These are phyloP conservation scores for Hermatobates lingyangjiaoensis DNA, from an alignment of 1,140 invertebrate species.

Conservation along the genomic window DNA sequence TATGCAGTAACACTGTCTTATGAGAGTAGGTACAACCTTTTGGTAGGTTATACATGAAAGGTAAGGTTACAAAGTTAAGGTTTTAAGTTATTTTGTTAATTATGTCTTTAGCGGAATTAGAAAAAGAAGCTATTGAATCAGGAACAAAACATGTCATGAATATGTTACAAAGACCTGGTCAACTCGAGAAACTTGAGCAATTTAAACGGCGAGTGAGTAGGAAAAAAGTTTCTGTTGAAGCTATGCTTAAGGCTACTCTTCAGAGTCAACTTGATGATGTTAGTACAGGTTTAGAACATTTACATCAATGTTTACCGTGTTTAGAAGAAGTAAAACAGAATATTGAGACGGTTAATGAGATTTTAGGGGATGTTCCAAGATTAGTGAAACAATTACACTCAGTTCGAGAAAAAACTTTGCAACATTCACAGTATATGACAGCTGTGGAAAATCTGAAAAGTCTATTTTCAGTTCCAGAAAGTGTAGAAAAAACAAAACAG, in stretches of 20 bases:
- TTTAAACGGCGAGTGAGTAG: constrained; percentile 58
- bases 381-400: constrained; percentile 60
- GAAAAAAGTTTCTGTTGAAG: constrained; percentile 88
- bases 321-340: constrained; percentile 45
- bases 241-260: constrained; percentile 93
- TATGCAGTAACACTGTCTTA: too few species aligned
- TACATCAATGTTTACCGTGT: constrained; percentile 65
- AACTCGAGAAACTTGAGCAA: constrained; percentile 87
- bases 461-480: constrained; percentile 93
- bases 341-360: constrained; percentile 37
- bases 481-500: constrained; percentile 81
- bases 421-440: constrained; percentile 87
- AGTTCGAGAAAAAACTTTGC: constrained; percentile 79
- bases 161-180: constrained; percentile 84
- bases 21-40: too few species aligned
- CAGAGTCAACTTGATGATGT: constrained; percentile 96
- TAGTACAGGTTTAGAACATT: constrained; percentile 74
- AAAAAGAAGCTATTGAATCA: constrained; percentile 62
- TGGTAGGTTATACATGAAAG: too few species aligned
- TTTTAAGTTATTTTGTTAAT: too few species aligned
- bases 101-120: constrained; percentile 36
- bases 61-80: too few species aligned
- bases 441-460: constrained; percentile 96
- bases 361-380: constrained; percentile 42
- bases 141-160: constrained; percentile 82